Conservation (phyloP, 2,888 invertebrate species). For the Ptychoptera albimana region DNA sequence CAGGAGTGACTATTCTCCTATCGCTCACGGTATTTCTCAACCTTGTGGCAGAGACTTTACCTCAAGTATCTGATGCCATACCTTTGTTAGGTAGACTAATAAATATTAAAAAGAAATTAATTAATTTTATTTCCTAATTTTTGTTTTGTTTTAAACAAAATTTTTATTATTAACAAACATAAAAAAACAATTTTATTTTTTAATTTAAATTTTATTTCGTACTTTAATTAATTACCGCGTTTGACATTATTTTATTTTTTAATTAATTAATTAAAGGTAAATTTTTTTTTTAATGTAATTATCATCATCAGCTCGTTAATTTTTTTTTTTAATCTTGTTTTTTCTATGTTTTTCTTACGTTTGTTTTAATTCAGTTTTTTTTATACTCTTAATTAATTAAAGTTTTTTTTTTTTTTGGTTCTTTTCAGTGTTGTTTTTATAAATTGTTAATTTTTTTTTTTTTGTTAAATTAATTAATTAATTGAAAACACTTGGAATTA, state of each 20-base stretch:
- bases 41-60: slow-evolving; percentile 99
- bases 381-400: slow-evolving; percentile 3
- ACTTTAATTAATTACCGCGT: slow-evolving; percentile 5
- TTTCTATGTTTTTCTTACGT: slow-evolving; percentile 4
- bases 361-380: slow-evolving; percentile 2
- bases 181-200: too few relatives aligned
- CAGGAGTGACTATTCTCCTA: slow-evolving; percentile 98
- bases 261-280: slow-evolving; percentile 1
- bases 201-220: neutral
- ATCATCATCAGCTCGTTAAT: neutral
- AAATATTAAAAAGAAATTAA: slow-evolving; percentile 10
- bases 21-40: slow-evolving; percentile 99
- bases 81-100: slow-evolving; percentile 88
- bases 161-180: slow-evolving; percentile 5
- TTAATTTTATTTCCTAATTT: slow-evolving; percentile 12
- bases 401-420: neutral
- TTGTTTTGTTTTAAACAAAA: slow-evolving; percentile 5
- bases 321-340: slow-evolving; percentile 2
- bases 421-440: too few relatives aligned
- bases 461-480: too few relatives aligned
- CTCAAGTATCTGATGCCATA: slow-evolving; percentile 99
- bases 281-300: slow-evolving; percentile 1
- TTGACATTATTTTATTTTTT: slow-evolving; percentile 1
- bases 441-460: too few relatives aligned
- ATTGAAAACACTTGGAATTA: too few relatives aligned